Percentiles rank a stretch among this genome's conserved stretches.
These are phyloP conservation scores for Tinamus guttatus DNA, from an alignment of 2,113 vertebrate genomes.

Conservation along the genomic window DNA sequence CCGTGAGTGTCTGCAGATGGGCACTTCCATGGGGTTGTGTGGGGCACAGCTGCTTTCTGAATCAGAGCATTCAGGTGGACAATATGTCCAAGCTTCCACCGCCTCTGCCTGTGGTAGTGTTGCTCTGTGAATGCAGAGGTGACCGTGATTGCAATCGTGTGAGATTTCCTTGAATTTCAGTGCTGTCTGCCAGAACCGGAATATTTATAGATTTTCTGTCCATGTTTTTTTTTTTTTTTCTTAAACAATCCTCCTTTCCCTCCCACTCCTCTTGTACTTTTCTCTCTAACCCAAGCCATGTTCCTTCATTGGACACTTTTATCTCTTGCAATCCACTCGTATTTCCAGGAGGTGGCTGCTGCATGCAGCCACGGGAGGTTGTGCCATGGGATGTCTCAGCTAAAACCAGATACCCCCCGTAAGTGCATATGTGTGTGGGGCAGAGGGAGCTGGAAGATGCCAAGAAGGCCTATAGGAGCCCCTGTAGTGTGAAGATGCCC, in stretches of 20 bases:
- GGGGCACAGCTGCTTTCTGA: background rate
- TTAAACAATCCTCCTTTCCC: background rate
- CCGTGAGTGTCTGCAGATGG: background rate
- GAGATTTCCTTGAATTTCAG: background rate
- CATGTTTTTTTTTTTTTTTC: background rate
- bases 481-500: background rate
- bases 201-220: background rate
- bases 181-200: background rate
- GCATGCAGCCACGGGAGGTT: background rate
- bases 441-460: background rate
- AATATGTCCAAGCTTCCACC: background rate
- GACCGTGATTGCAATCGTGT: background rate
- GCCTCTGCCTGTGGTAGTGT: background rate
- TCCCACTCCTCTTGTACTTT: background rate
- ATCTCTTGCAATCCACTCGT: background rate
- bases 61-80: background rate
- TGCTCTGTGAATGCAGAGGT: background rate
- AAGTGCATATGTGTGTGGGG: background rate
- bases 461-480: background rate
- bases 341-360: background rate
- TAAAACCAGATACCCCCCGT: background rate
- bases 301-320: background rate
- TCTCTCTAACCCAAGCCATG: background rate
- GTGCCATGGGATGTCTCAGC: background rate
- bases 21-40: background rate